phyloP scores from a whole-genome alignment of 2,888 invertebrate species.

The Portevinia maculata region DNA sequence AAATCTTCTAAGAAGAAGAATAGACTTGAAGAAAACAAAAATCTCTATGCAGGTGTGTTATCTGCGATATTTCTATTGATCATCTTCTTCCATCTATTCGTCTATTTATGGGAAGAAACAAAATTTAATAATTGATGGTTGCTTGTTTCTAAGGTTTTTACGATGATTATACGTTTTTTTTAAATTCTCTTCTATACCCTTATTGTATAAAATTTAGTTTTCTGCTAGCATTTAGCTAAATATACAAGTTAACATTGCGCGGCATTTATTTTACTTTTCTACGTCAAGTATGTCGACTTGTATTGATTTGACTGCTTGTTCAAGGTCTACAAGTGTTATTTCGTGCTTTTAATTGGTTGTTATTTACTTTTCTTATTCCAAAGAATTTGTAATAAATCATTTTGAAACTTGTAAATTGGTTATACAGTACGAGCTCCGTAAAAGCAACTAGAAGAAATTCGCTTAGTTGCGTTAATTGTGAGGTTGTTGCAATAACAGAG shows the following conservation, averaged over 20 bases:
- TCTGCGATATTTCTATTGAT: slow-evolving; percentile 30
- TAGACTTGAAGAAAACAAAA: not conserved
- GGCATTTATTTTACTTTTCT: slow-evolving; percentile 22
- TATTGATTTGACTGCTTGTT: slow-evolving; percentile 22
- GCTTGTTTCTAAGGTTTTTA: slow-evolving; percentile 8
- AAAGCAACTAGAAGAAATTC: too few species aligned
- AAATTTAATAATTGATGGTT: slow-evolving; percentile 53
- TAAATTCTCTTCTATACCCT: slow-evolving; percentile 12
- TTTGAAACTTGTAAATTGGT: slow-evolving; percentile 20
- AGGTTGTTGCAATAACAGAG: too few species aligned
- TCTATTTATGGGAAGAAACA: not conserved
- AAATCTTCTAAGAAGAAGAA: slow-evolving; percentile 19
- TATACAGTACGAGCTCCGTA: too few species aligned
- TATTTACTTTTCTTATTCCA: slow-evolving; percentile 23
- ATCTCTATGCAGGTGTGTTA: slow-evolving; percentile 44
- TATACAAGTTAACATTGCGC: not conserved
- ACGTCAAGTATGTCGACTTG: slow-evolving; percentile 51
- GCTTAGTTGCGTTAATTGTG: too few species aligned
- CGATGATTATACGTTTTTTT: slow-evolving; percentile 10
- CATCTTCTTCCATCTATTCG: not conserved
- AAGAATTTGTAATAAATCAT: slow-evolving; percentile 56
- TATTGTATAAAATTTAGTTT: slow-evolving; percentile 4
- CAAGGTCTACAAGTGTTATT: slow-evolving; percentile 71
- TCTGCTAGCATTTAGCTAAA: not conserved
- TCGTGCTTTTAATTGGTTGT: slow-evolving; percentile 28